Evolutionary conservation across 2,797 vertebrate genomes (phyloP).

Genomic region (Crax fasciolata): DNA sequence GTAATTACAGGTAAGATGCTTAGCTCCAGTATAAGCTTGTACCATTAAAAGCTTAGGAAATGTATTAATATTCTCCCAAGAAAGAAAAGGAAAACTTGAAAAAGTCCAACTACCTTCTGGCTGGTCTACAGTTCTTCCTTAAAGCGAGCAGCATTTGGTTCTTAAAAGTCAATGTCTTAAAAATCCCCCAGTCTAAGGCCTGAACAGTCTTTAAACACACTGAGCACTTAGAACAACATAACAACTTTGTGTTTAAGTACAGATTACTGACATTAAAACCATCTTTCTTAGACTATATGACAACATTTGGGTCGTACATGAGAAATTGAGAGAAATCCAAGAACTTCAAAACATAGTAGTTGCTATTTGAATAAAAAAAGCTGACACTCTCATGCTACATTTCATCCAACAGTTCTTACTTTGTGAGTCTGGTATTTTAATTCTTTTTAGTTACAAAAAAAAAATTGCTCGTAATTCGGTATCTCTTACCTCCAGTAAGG

Average conservation of each 20-base stretch:
- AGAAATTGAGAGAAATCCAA: not conserved
- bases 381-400: not conserved
- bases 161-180: not conserved
- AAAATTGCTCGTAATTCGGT: not conserved
- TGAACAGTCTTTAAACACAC: not conserved
- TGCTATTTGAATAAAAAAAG: not conserved
- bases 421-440: fast-evolving
- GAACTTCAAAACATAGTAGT: not conserved
- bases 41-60: conserved; percentile 1
- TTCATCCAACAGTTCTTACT: not conserved
- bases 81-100: not conserved
- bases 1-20: not conserved
- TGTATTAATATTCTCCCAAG: not conserved
- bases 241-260: not conserved
- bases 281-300: not conserved
- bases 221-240: not conserved
- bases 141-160: not conserved
- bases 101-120: not conserved
- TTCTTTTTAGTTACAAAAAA: not conserved
- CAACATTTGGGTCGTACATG: not conserved
- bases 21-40: not conserved
- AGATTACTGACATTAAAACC: not conserved
- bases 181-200: not conserved
- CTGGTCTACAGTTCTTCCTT: not conserved
- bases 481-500: conserved; percentile 92